These are phyloP conservation scores for Alligator mississippiensis DNA, from an alignment of 2,113 vertebrate species.

Conservation along the genomic window DNA sequence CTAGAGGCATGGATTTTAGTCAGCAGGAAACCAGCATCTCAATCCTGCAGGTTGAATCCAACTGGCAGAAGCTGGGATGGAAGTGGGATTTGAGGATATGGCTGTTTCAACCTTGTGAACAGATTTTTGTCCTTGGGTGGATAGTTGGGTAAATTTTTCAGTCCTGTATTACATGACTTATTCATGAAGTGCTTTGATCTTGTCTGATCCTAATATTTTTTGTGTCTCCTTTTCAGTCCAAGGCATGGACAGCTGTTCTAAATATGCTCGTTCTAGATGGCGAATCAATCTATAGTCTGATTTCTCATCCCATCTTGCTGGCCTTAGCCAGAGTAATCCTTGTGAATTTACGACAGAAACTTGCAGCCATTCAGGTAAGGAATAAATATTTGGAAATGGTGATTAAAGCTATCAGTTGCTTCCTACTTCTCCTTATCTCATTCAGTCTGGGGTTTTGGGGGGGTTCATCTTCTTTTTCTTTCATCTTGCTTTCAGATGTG, in stretches of 20 bases:
- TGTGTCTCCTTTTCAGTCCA: constrained; percentile 68
- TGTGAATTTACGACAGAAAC: constrained; percentile 81
- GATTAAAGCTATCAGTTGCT: not conserved
- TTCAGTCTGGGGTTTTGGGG: not conserved
- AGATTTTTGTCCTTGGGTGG: not conserved
- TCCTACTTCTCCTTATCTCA: not conserved
- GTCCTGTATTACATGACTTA: not conserved
- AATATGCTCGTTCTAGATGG: constrained; percentile 88
- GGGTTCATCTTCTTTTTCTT: not conserved
- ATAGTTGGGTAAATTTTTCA: not conserved
- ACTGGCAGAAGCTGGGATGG: constrained; percentile 2
- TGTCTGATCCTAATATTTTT: not conserved
- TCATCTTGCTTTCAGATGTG: not conserved
- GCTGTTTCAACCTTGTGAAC: not conserved
- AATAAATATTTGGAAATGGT: not conserved
- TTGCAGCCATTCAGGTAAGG: constrained; percentile 88
- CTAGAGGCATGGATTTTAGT: not conserved
- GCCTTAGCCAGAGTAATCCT: constrained; percentile 87
- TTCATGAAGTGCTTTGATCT: not conserved
- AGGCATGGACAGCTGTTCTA: constrained; percentile 72
- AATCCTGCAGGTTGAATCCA: not conserved
- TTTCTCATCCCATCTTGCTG: constrained; percentile 87
- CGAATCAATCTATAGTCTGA: constrained; percentile 91
- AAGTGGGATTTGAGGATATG: rapidly evolving
- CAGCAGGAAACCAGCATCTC: not conserved